Evolutionary conservation across 2,888 invertebrate species (phyloP), one percentile per base, ranked within the genome.

Genomic region (Chouioia cunea): DNA sequence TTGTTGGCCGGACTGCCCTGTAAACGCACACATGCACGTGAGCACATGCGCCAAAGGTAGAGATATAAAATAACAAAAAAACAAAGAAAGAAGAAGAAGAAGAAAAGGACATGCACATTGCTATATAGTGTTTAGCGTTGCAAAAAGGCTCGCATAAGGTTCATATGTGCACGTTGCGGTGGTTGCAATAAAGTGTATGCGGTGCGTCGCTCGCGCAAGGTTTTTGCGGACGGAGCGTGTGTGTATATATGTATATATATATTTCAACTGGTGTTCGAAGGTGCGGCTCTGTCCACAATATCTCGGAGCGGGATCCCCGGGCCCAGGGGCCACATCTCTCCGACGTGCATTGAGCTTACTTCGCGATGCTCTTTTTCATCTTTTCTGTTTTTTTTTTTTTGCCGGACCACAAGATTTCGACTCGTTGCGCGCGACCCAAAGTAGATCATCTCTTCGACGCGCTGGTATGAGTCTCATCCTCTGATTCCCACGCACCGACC

Each of bases 261-360:
- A 78, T 75, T n/a, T 77, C 77, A 77, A 15, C 74, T 76, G 79
- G 77, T 75, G 77, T 76, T 76, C 76, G 78, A 82, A 82, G 82
- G 82, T 81, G 83, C 82, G 82, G 82, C 81, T 80, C 78, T 77
- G 79, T 79, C 79, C 79, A 77, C 79, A 80, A 81, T 83, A 80
- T 77, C 78, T 79, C 52, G 20, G 60, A 58, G 58, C 64, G n/a
- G 63, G 56, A 65, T 67, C 66, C 70, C 59, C 65, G 54, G 50
- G 53, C 58, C 70, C 73, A 18, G 36, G 22, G 62, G 69, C 60
- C 62, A 48, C 65, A 59, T 60, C 53, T 23, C 50, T 44, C 53
- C 48, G 16, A 52, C n/a, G 44, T 15, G 36, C 36, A 36, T 36
- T 36, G 36, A 36, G 14, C 43, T 47, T 3, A 6, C 36, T 16